Evolutionary conservation across 2,797 vertebrate genomes (phyloP), one percentile per base, ranked within the genome.

Genomic region (Sebastes diaconus): DNA sequence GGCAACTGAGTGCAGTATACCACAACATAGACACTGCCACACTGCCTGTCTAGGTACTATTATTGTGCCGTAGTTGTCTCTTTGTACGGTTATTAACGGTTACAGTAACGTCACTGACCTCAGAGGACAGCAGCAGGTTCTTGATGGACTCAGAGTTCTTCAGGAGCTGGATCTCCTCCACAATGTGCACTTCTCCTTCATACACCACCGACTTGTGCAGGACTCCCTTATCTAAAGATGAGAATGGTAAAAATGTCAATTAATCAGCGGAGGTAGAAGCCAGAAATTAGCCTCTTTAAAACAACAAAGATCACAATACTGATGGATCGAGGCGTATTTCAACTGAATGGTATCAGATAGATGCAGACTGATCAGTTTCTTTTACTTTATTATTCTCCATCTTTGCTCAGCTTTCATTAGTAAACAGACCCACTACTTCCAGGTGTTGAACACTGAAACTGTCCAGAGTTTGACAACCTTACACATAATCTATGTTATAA

Each of bases 81-180:
- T 60, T 11, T 64, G 5, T 13, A 10, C 5, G 55, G 6, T 52
- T 20, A 54, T 4, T 12, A 9, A 30, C 6, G 0, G 11, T 24
- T 10, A 27, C 5, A 22, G 30, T 29, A 3, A 50, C 18, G 11
- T 27, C 12, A 85, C 92, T 89, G 93, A 99, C 98, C 96, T 96
- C 93, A 1, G 96, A 95, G 18, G 97, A 97, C 66, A 99, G 94
- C 71, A 98, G 80, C 1, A 99, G 91, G 67, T 96, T 97, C 79
- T 98, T 97, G 34, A 99, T 94, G 1, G 97, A 91, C 75, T 98
- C 96, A 0, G 90, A 88, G 52, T 95, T 95, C 90, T 94, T 96
- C 58, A 99, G 96, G 27, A 99, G 95, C 84, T 97, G 97, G 7
- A 97, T 95, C 94, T 99, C 98, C 92, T 99, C 98, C 57, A 99